Conservation (phyloP, 1,140 invertebrate genomes). For the Cyclargus thomasi region DNA sequence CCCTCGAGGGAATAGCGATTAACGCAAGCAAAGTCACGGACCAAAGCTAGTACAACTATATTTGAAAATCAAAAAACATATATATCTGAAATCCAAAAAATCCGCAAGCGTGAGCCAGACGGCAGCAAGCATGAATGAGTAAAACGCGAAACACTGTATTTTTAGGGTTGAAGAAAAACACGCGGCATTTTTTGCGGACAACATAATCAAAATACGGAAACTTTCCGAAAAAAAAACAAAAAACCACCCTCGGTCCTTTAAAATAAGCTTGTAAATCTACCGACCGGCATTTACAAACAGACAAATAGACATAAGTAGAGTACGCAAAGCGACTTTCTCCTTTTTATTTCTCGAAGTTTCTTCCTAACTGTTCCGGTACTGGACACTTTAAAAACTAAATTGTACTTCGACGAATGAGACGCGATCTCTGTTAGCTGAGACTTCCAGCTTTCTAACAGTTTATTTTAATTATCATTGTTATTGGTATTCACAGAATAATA, state of each 20-base stretch:
- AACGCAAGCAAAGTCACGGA: too few relatives aligned
- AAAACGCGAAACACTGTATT: background rate
- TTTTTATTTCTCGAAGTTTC: background rate
- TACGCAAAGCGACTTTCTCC: background rate
- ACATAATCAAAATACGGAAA: constrained; percentile 1
- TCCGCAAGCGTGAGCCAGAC: background rate
- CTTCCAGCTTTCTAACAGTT: too few relatives aligned
- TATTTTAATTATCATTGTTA: too few relatives aligned
- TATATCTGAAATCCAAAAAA: background rate
- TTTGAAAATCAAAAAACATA: background rate
- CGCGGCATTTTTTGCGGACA: background rate
- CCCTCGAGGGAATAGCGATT: too few relatives aligned
- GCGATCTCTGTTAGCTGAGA: background rate
- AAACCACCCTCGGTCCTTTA: background rate
- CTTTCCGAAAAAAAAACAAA: background rate
- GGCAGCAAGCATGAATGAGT: background rate
- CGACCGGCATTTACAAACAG: constrained; percentile 5
- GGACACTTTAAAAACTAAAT: background rate
- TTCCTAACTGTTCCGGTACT: background rate
- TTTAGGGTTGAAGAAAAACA: background rate
- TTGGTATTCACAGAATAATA: too few relatives aligned
- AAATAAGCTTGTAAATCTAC: constrained; percentile 6
- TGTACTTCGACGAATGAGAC: background rate
- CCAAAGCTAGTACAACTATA: background rate
- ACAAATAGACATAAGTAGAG: constrained; percentile 4